Base-by-base conservation (phyloP, 2,113 vertebrate genomes). In the Hippoglossus stenolepis region DNA sequence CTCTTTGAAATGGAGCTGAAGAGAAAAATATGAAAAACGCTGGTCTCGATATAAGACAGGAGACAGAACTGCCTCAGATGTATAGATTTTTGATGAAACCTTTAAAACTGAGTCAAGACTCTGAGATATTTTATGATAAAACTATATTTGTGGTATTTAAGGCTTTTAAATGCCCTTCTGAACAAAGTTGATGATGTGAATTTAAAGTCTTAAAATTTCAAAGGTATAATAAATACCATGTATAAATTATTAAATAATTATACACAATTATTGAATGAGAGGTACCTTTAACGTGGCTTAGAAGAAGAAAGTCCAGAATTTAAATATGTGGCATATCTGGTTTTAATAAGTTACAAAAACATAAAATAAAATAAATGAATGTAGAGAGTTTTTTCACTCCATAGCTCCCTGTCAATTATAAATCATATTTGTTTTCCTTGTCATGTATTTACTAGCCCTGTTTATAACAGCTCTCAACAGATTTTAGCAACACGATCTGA, bases 401-500 rank as follows among this genome's bases (percentile, higher is more conserved):
- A 21, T 15, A 2, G 1, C 18, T 7, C 6, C 14, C 17, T 61
- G 66, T 51, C 21, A 59, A 35, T 53, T 31, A 28, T 21, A 35
- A 56, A 43, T 3, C 3, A 43, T 14, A 24, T 45, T 24, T 35
- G 20, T 21, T 72, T 35, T n/a, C 5, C 24, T 51, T 28, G 35
- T 35, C 59, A 11, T 49, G 17, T 3, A 35, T 54, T 58, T 47
- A 24, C 31, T 62, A 8, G 45, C 0, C 0, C 35, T 5, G 12
- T 76, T 68, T 40, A 75, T 68, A 69, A 77, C 7, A 43, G 6
- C 78, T 57, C 73, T 81, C 73, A 54, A 75, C 43, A 81, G 49
- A 83, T 73, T 86, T 82, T 17, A 58, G 79, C 28, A 84, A 84
- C 66, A 65, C 53, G 63, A 84, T 85, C 66, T 63, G 2, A 75